phyloP scores from a whole-genome alignment of 2,888 invertebrate genomes.

The Ariolimax columbianus region DNA sequence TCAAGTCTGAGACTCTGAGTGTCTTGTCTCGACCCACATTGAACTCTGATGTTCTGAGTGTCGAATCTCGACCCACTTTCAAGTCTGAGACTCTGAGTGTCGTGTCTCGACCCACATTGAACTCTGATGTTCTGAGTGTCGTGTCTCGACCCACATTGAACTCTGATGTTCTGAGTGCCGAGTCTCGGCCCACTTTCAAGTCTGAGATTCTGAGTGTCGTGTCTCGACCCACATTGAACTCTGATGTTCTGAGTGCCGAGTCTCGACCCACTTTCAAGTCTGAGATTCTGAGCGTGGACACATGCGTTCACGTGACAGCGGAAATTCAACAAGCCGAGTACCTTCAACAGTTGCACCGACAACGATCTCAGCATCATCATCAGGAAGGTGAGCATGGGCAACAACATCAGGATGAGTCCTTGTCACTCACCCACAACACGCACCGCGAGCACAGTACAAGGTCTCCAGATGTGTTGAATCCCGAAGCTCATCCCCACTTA shows the following conservation, averaged over 20 bases:
- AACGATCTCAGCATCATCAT: not conserved
- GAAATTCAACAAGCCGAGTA: not conserved
- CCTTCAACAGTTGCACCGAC: not conserved
- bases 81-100: too few species aligned
- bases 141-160: too few species aligned
- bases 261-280: not conserved
- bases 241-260: not conserved
- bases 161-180: too few species aligned
- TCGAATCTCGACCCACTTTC: too few species aligned
- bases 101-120: too few species aligned
- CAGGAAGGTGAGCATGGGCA: not conserved
- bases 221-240: too few species aligned
- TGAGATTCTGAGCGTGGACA: conserved; percentile 6
- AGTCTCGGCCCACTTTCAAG: not conserved
- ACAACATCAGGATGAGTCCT: not conserved
- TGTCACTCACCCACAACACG: not conserved
- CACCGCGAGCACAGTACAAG: not conserved
- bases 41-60: too few species aligned
- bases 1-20: too few species aligned
- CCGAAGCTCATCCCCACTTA: not conserved
- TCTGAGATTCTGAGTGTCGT: not conserved
- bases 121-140: too few species aligned
- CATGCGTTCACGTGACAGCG: not conserved
- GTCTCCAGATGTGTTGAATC: not conserved
- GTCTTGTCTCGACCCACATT: too few species aligned